phyloP scores from a whole-genome alignment of 2,113 vertebrate species.

The Thunnus maccoyii region DNA sequence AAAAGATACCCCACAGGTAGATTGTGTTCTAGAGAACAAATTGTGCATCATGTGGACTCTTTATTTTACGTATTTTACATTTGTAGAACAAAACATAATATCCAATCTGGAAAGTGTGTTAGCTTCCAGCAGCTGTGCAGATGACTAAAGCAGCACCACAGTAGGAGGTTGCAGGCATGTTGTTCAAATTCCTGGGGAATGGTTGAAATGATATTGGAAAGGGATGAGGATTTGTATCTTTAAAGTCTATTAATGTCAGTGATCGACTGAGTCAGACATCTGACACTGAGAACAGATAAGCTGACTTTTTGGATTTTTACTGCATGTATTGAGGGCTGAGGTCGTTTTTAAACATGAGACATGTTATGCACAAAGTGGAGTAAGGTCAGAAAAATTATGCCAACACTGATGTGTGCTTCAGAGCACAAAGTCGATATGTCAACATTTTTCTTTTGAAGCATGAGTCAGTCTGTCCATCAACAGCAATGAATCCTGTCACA shows the following conservation, averaged over 20 bases:
- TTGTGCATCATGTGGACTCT: no score
- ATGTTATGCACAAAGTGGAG: constrained; percentile 11
- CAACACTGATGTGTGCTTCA: constrained; percentile 15
- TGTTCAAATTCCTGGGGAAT: background rate
- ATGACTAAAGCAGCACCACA: no score
- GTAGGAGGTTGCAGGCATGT: no score
- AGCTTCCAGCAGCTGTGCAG: no score
- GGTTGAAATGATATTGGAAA: background rate
- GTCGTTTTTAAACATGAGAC: constrained; percentile 31
- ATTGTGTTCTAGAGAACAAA: no score
- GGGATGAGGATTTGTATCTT: background rate
- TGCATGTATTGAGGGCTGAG: background rate
- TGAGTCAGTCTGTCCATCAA: constrained; percentile 64
- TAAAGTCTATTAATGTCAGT: background rate
- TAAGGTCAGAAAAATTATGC: constrained; percentile 28
- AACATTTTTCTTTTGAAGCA: constrained; percentile 34
- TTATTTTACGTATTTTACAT: no score
- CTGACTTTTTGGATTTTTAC: background rate
- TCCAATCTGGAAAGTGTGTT: no score
- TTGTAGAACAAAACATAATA: no score
- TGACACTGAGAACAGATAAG: constrained; percentile 1
- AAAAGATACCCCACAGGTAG: no score
- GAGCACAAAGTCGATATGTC: constrained; percentile 24
- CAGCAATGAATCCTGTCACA: constrained; percentile 50
- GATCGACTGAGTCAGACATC: background rate